Conservation (phyloP, 2,888 invertebrate species). For the Melieria picta region DNA sequence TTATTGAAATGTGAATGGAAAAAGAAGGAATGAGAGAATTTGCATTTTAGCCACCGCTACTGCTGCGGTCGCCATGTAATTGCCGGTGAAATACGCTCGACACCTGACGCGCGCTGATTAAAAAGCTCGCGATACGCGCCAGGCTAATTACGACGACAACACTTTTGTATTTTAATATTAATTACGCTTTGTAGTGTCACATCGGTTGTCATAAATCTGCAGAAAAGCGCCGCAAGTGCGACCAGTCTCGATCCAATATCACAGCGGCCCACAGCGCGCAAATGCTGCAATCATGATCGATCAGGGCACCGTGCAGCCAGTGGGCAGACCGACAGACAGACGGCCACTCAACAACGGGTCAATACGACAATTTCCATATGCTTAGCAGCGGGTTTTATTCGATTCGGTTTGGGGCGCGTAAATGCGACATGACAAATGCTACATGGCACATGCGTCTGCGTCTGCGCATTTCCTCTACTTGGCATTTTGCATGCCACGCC, state of each 20-base stretch:
- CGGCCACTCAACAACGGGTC: background rate
- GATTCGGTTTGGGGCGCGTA: background rate
- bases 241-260: background rate
- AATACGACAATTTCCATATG: constrained; percentile 2
- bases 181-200: background rate
- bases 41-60: too few species aligned
- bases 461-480: constrained; percentile 6
- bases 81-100: too few species aligned
- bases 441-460: background rate
- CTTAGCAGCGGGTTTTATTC: background rate
- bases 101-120: too few species aligned
- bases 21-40: too few species aligned
- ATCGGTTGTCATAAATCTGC: background rate
- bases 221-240: background rate
- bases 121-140: too few species aligned
- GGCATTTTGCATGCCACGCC: constrained; percentile 2
- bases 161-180: constrained; percentile 22
- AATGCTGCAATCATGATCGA: too few species aligned
- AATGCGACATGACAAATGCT: constrained; percentile 12
- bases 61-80: too few species aligned
- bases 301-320: background rate
- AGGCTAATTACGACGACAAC: constrained; percentile 24
- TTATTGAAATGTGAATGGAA: too few species aligned
- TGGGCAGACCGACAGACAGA: background rate
- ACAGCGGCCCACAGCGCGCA: background rate